Evolutionary conservation across 2,888 invertebrate genomes (phyloP), one percentile per base, ranked within the genome.

Genomic region (Dinocampus coccinellae): DNA sequence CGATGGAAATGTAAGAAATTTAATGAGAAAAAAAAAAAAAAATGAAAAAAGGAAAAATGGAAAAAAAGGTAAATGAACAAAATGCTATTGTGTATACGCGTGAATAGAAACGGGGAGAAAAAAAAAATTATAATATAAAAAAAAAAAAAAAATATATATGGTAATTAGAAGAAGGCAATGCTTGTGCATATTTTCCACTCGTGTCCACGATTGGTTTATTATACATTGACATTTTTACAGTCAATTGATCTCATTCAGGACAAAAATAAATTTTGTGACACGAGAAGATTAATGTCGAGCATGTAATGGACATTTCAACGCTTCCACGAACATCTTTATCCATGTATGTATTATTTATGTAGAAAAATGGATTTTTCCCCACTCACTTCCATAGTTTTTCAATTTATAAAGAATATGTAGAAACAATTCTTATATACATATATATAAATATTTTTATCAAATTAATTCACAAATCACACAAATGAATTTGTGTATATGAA

Each of bases 401-500:
- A 77, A 78, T 77, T 79, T 78, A 79, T 78, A 73, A 75, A 24
- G 36, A 57, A 36, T 34, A 68, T 22, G 11, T 20, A 58, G 52
- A 42, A 47, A 67, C 67, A 67, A 67, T 53, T 52, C 47, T 34
- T 64, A 22, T 63, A 39, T 16, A 63, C 42, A 52, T 52, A 52
- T 47, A 13, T 47, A 55, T 24, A 55, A n/a, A 55, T 26, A 24
- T 13, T 3, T 3, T 24, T 57, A 55, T 55, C 22, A 53, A 57
- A 36, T 36, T 36, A 36, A 60, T 60, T 42, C 52, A 47, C 10
- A 24, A 39, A 60, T 39, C 26, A 13, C 24, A 26, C 36, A 7
- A 29, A 60, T 39, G 22, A 42, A 11, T 24, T 60, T 29, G 58
- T 58, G 34, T 68, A 26, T 68, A 60, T n/a, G 3, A 42, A 26